phyloP scores from a whole-genome alignment of 2,888 invertebrate species.

The Macrosoma leucophasiata region DNA sequence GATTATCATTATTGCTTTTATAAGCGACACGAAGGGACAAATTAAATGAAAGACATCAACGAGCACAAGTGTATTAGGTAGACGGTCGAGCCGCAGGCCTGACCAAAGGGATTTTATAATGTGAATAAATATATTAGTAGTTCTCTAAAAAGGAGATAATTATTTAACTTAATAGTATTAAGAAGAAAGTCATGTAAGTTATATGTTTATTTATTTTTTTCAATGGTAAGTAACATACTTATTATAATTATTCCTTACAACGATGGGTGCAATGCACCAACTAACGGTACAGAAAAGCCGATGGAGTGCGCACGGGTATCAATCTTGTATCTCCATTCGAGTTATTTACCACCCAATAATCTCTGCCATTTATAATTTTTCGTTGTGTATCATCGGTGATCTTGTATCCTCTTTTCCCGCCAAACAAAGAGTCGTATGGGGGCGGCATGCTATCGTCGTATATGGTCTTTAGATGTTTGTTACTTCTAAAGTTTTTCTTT shows the following conservation, averaged over 20 bases:
- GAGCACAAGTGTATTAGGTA: no score
- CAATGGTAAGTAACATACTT: conserved; percentile 18
- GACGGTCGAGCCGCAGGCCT: no score
- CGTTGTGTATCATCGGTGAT: conserved; percentile 52
- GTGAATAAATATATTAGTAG: no score
- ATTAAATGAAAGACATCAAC: no score
- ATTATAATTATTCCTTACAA: conserved; percentile 2
- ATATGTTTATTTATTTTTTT: conserved; percentile 37
- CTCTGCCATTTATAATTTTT: conserved; percentile 82
- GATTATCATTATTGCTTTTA: no score
- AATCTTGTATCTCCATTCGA: conserved; percentile 79
- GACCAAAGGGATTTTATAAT: no score
- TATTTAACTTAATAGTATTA: no score
- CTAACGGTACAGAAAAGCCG: conserved; percentile 81
- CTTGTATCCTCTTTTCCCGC: conserved; percentile 45
- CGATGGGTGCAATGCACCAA: neutral
- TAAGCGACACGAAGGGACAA: no score
- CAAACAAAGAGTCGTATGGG: conserved; percentile 78
- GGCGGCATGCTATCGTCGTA: conserved; percentile 75
- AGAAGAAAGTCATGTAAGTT: no score
- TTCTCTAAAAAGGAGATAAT: no score
- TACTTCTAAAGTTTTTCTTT: conserved; percentile 15
- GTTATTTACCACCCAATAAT: conserved; percentile 81
- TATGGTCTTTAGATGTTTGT: conserved; percentile 24
- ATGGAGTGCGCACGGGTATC: conserved; percentile 84